Base-by-base conservation (phyloP, 2,797 vertebrate species). In the Tachyglossus aculeatus region DNA sequence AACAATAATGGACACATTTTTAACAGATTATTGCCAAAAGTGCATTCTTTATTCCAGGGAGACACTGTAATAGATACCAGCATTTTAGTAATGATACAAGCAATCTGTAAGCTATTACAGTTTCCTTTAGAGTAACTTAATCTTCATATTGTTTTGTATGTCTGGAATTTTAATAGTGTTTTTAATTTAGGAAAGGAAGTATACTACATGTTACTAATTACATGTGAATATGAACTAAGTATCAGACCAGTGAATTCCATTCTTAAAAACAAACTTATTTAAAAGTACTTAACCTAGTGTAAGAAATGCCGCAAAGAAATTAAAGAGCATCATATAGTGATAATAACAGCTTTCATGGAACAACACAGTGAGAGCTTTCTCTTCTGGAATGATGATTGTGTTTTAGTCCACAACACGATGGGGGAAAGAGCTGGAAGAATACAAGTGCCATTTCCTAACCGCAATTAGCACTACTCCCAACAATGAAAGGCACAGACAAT, bases 101-200 rank as follows among this genome's bases (percentile, higher is more conserved):
- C 88, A 92, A 92, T 92, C 88, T 92, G 88, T 91, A 91, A 92
- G 87, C 88, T 87, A 92, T 93, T 91, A 92, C 27, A 81, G 77
- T 89, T 91, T 90, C 88, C 89, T 92, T 89, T 88, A 86, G 88
- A 92, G 89, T 90, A 91, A 91, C 84, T 90, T 90, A 87, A 91
- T 90, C 89, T 93, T 92, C 86, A 88, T 90, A 90, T 90, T 92
- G 88, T 90, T 89, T 89, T 89, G 71, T 91, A 93, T 8, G 84
- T 90, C 83, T 93, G 51, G 90, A 92, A 93, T 92, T 88, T 91
- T 92, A 92, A 93, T 91, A 82, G 72, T 81, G 65, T 88, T 90
- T 89, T 92, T 90, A 90, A 91, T 91, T 92, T 91, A 80, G 78
- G 74, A 85, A 88, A 77, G 76, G 74, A 84, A 88, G 36, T 81